phyloP scores from a whole-genome alignment of 2,113 vertebrate genomes.

The Alouatta palliata region DNA sequence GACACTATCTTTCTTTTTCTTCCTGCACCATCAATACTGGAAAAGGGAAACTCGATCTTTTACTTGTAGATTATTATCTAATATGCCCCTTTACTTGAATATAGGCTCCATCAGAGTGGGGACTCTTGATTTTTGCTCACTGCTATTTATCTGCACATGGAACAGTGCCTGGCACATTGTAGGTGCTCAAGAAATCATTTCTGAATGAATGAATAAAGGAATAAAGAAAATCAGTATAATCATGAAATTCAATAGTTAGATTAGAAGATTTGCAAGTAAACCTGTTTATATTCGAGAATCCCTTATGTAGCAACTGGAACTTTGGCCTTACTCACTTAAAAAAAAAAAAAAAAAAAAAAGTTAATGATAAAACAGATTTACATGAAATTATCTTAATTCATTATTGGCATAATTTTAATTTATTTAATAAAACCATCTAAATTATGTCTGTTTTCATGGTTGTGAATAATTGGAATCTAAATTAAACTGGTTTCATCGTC shows the following conservation, averaged over 20 bases:
- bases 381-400: not conserved
- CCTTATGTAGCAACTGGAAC: not conserved
- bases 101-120: not conserved
- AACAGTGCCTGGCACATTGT: not conserved
- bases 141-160: too few relatives aligned
- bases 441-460: not conserved
- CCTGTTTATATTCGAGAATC: not conserved
- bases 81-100: not conserved
- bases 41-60: not conserved
- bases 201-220: not conserved
- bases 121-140: not conserved
- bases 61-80: not conserved
- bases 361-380: not conserved
- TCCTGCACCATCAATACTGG: not conserved
- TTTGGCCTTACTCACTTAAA: not conserved
- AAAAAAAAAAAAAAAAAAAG: not conserved
- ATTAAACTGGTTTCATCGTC: not conserved
- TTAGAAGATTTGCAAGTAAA: not conserved
- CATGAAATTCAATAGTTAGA: not conserved
- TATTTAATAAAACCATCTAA: not conserved
- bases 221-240: not conserved
- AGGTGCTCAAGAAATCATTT: not conserved
- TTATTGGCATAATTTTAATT: conserved; percentile 28
- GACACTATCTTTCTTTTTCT: not conserved
- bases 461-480: not conserved